Evolutionary conservation across 2,888 invertebrate species (phyloP).

Genomic region (Troides oblongomaculatus): DNA sequence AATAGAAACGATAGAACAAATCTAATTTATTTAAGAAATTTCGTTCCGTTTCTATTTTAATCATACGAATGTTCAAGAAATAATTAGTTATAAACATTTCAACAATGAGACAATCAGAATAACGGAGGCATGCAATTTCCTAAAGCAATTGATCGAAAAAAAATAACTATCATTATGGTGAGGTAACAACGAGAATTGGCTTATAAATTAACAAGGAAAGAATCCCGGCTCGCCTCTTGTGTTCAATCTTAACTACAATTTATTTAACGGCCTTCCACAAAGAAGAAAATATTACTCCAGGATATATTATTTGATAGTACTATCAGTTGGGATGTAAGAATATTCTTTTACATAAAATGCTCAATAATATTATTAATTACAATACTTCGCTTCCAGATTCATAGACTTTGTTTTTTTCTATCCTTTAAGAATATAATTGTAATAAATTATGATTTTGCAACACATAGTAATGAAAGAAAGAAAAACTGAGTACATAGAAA

Average conservation of each 20-base stretch:
- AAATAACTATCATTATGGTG: not conserved
- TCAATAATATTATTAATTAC: not conserved
- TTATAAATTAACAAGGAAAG: slow-evolving; percentile 19
- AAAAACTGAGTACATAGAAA: too few relatives aligned
- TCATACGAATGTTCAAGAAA: too few relatives aligned
- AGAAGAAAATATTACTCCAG: not conserved
- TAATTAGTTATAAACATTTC: too few relatives aligned
- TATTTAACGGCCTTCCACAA: slow-evolving; percentile 10
- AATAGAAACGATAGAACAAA: too few relatives aligned
- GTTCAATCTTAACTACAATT: slow-evolving; percentile 6
- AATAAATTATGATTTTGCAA: too few relatives aligned
- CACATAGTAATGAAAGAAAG: too few relatives aligned
- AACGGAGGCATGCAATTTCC: too few relatives aligned
- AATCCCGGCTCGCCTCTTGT: slow-evolving; percentile 2
- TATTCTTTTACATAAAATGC: not conserved
- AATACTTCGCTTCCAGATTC: too few relatives aligned
- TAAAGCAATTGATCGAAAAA: not conserved
- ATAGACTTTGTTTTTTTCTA: too few relatives aligned
- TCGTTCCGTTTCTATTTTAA: too few relatives aligned
- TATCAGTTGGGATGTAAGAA: not conserved
- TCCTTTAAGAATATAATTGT: too few relatives aligned
- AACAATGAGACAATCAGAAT: too few relatives aligned
- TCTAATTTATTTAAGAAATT: not conserved
- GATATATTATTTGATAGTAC: not conserved
- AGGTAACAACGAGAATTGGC: slow-evolving; percentile 1